Evolutionary conservation across 2,113 vertebrate genomes (phyloP), one percentile per base, ranked within the genome.

Genomic region (rat (Rattus norvegicus)): DNA sequence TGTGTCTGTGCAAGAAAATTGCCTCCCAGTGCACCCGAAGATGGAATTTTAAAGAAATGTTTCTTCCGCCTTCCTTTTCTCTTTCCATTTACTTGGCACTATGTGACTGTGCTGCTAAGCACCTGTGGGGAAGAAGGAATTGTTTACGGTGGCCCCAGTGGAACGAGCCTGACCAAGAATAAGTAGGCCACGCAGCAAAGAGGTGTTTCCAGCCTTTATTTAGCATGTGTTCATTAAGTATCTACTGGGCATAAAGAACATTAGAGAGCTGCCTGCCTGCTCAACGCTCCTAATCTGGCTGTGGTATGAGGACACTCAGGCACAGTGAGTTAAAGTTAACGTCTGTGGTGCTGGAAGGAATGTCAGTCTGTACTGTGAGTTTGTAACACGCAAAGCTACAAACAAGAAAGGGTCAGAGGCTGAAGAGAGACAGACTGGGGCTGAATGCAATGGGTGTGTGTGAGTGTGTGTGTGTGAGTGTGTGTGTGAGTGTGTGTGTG

Each of bases 51-150:
- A 87, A 96, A 96, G 52, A 95, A 97, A 95, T 70, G 43, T 97
- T 85, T 91, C 90, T 95, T 95, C 69, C 87, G 76, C 73, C 70
- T 97, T 95, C 65, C 67, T 94, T 96, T 96, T 96, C 87, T 97
- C 79, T 96, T 97, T 97, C 73, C 83, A 95, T 98, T 97, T 96
- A 96, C 90, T 96, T 93, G 96, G 96, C 94, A 80, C 90, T 97
- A 91, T 0, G 30, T 97, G 97, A 96, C 65, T 87, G 12, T 73
- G 89, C 79, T 98, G 63, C 75, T 90, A 93, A 97, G 88, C 43
- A 69, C 30, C 75, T 26, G 39, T 67, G 77, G 24, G 92, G 95
- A 73, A 87, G 83, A 87, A 84, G 17, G 49, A 84, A 84, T 85
- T 96, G 89, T 95, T 95, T 93, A 93, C 87, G 79, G 77, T 16